Percentiles rank a stretch among this genome's conserved stretches.
Evolutionary conservation across 2,113 vertebrate genomes (phyloP).

Genomic region (Sardina pilchardus): DNA sequence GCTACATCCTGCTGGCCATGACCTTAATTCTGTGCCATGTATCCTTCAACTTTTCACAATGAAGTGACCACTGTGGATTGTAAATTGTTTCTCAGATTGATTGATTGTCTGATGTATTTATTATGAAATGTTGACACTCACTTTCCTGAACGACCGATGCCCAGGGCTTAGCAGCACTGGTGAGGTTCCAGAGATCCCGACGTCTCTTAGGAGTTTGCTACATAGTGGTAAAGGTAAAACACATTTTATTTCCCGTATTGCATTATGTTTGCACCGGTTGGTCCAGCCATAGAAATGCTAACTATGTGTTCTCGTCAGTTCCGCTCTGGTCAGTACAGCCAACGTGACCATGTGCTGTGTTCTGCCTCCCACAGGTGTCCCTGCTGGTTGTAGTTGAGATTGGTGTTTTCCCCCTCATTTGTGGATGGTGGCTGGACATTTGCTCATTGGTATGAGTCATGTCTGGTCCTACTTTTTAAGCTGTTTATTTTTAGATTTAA

Average conservation of each 20-base stretch:
- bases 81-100: background rate
- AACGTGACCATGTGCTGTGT: constrained; percentile 1
- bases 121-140: background rate
- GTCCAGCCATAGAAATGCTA: too few species aligned
- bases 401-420: constrained; percentile 95
- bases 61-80: background rate
- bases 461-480: too few species aligned
- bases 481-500: too few species aligned
- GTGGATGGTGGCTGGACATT: constrained; percentile 98
- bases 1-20: constrained; percentile 90
- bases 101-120: background rate
- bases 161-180: constrained; percentile 87
- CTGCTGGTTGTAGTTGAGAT: constrained; percentile 95
- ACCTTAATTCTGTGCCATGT: constrained; percentile 92
- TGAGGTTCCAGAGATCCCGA: constrained; percentile 89
- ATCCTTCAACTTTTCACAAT: constrained; percentile 75
- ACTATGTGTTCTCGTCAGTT: background rate
- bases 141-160: constrained; percentile 69
- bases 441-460: constrained; percentile 84
- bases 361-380: constrained; percentile 79
- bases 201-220: constrained; percentile 93
- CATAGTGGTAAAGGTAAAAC: constrained; percentile 93
- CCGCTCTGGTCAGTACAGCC: too few species aligned
- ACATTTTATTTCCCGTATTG: background rate
- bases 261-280: background rate